Evolutionary conservation across 1,140 invertebrate genomes (phyloP).

Genomic region (Heterodera carotae): DNA sequence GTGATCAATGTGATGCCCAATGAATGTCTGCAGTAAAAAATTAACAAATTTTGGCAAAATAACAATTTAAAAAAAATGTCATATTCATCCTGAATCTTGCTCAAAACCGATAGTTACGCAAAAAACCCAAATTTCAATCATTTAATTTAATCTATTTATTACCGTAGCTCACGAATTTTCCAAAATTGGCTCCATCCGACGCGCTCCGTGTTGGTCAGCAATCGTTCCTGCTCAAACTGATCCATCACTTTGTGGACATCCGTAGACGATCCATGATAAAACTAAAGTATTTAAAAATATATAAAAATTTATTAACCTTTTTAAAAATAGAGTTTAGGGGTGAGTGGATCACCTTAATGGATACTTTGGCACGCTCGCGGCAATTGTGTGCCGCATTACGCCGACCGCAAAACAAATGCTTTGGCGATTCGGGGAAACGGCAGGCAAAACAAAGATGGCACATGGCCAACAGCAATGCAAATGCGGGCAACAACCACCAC

Average conservation of each 20-base stretch:
- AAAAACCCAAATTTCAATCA: background rate
- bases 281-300: background rate
- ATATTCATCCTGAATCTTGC: too few species aligned
- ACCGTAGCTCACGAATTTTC: constrained; percentile 35
- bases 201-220: constrained; percentile 6
- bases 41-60: background rate
- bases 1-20: constrained; percentile 37
- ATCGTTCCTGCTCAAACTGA: constrained; percentile 13
- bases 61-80: too few species aligned
- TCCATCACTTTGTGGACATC: constrained; percentile 11
- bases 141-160: background rate
- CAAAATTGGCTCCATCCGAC: constrained; percentile 11
- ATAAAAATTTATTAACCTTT: constrained; percentile 29
- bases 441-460: constrained; percentile 39
- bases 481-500: constrained; percentile 49
- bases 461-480: constrained; percentile 40
- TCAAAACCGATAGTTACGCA: background rate
- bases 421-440: constrained; percentile 52
- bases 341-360: constrained; percentile 44
- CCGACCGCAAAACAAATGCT: constrained; percentile 39
- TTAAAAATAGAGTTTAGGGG: too few species aligned
- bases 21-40: constrained; percentile 28
- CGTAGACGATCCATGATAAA: constrained; percentile 14
- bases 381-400: background rate
- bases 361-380: background rate